Evolutionary conservation across 2,113 vertebrate genomes (phyloP), one percentile per base, ranked within the genome.

Genomic region (Centropristis striata): DNA sequence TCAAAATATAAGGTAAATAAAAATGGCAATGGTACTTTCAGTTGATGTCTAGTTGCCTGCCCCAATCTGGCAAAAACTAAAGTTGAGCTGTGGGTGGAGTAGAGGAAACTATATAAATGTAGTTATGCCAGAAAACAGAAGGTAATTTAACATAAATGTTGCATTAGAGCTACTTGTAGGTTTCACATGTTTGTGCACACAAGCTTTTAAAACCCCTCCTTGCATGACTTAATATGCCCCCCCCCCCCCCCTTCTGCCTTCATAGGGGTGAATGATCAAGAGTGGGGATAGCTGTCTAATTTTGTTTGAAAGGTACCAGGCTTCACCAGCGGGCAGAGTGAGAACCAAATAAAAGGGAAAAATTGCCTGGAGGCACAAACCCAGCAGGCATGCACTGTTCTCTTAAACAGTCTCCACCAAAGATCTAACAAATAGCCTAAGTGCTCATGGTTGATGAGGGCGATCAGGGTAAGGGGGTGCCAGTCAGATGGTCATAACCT

Each of bases 231-330:
- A 51, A 79, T 81, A 85, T 92, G 69, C n/a, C n/a, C n/a, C 89
- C 42, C 80, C 92, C 86, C 91, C 21, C 80, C 92, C 86, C 91
- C 28, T 88, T 93, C 63, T 90, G 23, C 90, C 55, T 95, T 96
- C 93, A 92, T 88, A 75, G 85, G 92, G 88, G 86, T 69, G 92
- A 94, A 95, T 95, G 87, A 93, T 94, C 92, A 94, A 42, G 90
- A 84, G 93, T 92, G 92, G 83, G 55, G 75, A 76, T 89, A 94
- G 86, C 90, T 74, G 25, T 90, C 81, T 96, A 95, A 96, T 96
- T 96, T 95, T 92, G 88, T 96, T 96, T 96, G 93, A 95, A 94
- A 94, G 91, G 73, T 94, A 94, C 91, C 91, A 74, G 94, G 90
- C 94, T 90, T 77, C 94, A 91, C 93, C 87, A 93, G 47, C 90